Base-by-base conservation (phyloP, 2,888 invertebrate species). In the Diadegma fenestrale region DNA sequence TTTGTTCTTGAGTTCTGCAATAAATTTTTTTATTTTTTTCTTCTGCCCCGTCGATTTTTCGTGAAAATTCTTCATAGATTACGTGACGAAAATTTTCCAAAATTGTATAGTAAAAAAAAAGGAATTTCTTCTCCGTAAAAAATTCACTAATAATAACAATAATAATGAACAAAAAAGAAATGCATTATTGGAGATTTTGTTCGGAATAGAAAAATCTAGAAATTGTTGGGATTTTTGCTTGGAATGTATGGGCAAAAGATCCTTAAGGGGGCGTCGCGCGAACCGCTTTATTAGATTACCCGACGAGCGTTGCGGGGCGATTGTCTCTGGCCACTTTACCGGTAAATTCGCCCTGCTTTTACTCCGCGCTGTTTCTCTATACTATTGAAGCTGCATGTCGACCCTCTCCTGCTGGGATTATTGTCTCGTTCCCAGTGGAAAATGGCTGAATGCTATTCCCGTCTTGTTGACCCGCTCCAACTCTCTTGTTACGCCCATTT, bases 211-310 rank as follows among this genome's bases (percentile, higher is more conserved):
- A 14, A 26, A 26, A 26, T 26, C 12, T 14, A 26, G 26, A 58
- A 58, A 58, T 58, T 58, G 2, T 58, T 19, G 10, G 22, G 14
- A 1, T 58, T 58, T 58, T 58, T 14, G 58, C 26, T 58, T 58
- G 58, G 58, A 58, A 58, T 58, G 58, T 58, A 26, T 26, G 26
- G 58, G 26, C 6, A 58, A 26, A 58, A 54, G 4, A 12, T 58
- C 26, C 79, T 79, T 72, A 12, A 66, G 75, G 61, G 82, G 76
- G 77, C 71, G 85, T 84, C 71, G 61, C 84, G 80, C 63, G 66
- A 85, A 92, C 91, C 92, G 92, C 92, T 93, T 92, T 93, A 94
- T 94, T 93, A 93, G 93, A 93, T 94, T 93, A 93, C 90, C 89
- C 89, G 89, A 90, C 90, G 90, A 90, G 90, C 90, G 90, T 90